Evolutionary conservation across 2,888 invertebrate genomes (phyloP).

Genomic region (Melitaea athalia): DNA sequence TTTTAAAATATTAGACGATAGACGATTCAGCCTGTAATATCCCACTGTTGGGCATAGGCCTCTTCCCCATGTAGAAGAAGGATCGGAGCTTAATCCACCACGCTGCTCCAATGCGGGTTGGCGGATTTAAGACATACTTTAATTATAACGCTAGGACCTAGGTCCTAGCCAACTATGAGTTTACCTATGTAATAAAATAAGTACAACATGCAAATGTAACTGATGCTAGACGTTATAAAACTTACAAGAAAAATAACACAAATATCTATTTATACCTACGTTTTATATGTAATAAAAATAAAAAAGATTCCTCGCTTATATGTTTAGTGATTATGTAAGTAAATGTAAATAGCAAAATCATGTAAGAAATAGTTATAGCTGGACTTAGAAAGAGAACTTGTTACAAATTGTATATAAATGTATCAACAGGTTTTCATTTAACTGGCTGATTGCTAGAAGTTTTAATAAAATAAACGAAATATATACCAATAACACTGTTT

Average conservation of each 20-base stretch:
- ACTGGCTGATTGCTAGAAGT: slow-evolving; percentile 45
- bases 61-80: too few species aligned
- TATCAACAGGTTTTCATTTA: slow-evolving; percentile 30
- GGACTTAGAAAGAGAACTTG: slow-evolving; percentile 25
- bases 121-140: too few species aligned
- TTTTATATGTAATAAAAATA: not conserved
- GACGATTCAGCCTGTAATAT: too few species aligned
- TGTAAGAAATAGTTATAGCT: slow-evolving; percentile 6
- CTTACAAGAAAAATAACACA: not conserved
- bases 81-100: too few species aligned
- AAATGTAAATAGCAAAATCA: slow-evolving; percentile 30
- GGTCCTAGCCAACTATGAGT: too few species aligned
- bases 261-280: not conserved
- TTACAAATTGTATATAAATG: slow-evolving; percentile 24
- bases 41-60: too few species aligned
- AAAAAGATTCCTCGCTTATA: slow-evolving; percentile 21
- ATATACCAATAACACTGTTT: slow-evolving; percentile 22
- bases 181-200: too few species aligned
- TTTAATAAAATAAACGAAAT: slow-evolving; percentile 55
- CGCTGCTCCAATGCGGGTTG: too few species aligned
- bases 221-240: too few species aligned
- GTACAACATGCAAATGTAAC: too few species aligned
- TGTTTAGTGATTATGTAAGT: slow-evolving; percentile 17
- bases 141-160: too few species aligned
- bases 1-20: too few species aligned